Base-by-base conservation (phyloP, 2,797 vertebrate genomes). In the Molossus molossus region DNA sequence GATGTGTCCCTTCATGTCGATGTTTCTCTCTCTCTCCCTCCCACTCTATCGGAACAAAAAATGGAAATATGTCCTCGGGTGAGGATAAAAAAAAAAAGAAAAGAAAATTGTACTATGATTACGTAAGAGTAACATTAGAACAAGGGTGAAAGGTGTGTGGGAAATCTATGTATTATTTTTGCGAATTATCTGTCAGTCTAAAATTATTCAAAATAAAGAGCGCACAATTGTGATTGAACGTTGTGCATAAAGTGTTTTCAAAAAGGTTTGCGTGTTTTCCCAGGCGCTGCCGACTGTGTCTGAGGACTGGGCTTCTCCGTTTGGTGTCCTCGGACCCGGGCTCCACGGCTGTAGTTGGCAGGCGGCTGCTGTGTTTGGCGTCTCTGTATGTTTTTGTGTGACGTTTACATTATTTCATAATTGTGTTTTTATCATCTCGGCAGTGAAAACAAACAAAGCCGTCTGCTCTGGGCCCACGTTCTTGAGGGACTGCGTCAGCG, bases 341-440 rank as follows among this genome's bases (percentile, higher is more conserved):
- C 33, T 33, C 33, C 33, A 2, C 33, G 33, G 33, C 87, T 45
- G 29, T 80, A n/a, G 92, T 93, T 89, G 80, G 92, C 89, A 25
- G 57, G 94, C 83, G 93, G n/a, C 55, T 94, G 48, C 60, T 83
- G 48, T 4, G 0, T 55, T 92, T 96, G 95, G 94, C 89, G 91
- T 82, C 33, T 87, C 91, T 65, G 69, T 84, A 55, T 76, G 87
- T 95, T 97, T 96, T 92, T 80, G 92, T 48, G 21, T 37, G 77
- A 58, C 4, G 1, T 95, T 97, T 98, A 90, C 83, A 96, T 64
- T 21, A 53, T 58, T 98, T 95, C 83, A 37, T 94, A 95, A 96
- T 64, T 91, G 15, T 90, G 62, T 73, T 96, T 97, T 98, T 94
- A 90, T 70, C 93, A 87, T 37, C 90, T 57, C 77, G 64, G 70